Percentiles rank a stretch among this genome's conserved stretches.
phyloP scores from a whole-genome alignment of 1,140 invertebrate species.

The Platyscapa corneri region DNA sequence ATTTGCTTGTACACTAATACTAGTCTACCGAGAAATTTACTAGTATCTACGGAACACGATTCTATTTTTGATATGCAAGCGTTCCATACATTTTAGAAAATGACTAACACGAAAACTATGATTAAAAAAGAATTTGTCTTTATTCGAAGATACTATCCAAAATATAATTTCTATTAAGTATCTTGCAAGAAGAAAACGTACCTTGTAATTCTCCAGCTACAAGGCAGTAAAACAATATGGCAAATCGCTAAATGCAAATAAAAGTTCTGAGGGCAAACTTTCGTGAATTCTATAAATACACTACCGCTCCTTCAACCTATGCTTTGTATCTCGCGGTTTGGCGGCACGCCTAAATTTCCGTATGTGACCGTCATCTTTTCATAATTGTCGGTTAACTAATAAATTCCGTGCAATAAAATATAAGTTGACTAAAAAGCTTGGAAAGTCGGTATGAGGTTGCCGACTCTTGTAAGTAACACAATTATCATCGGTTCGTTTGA shows the following conservation, averaged over 20 bases:
- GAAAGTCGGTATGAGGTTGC: no score
- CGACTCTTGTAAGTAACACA: no score
- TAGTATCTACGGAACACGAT: background rate
- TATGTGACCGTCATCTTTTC: background rate
- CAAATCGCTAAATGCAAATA: background rate
- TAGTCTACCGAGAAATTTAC: background rate
- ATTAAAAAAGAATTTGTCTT: background rate
- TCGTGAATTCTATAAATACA: constrained; percentile 35
- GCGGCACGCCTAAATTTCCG: background rate
- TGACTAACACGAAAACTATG: background rate
- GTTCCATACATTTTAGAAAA: background rate
- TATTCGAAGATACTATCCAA: background rate
- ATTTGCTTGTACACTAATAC: constrained; percentile 20
- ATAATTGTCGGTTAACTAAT: background rate
- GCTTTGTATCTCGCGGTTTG: constrained; percentile 12
- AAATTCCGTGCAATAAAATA: background rate
- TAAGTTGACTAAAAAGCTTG: background rate
- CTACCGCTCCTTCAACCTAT: background rate
- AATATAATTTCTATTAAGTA: background rate
- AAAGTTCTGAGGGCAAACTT: constrained; percentile 2
- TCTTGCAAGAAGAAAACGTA: background rate
- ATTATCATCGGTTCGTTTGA: no score
- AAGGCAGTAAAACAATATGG: background rate
- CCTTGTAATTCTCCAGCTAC: background rate
- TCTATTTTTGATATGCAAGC: constrained; percentile 15